Base-by-base conservation (phyloP, 2,113 vertebrate genomes). In the Zosterops hypoxanthus region DNA sequence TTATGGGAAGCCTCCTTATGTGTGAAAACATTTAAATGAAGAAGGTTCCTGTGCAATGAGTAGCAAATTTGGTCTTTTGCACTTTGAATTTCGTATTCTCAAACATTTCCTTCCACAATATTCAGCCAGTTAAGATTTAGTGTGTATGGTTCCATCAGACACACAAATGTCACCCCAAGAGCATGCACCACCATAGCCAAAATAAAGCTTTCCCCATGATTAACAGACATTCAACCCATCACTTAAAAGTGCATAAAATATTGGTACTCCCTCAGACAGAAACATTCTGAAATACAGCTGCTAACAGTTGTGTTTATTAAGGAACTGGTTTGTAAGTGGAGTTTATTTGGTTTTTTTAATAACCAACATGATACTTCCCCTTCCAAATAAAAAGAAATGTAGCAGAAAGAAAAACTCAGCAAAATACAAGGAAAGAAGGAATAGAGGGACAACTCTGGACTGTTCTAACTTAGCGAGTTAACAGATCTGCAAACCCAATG, bases 261-360 rank as follows among this genome's bases (percentile, higher is more conserved):
- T 18, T 1, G 2, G 34, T 44, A n/a, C 23, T 59, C 69, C 28
- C 24, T 78, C 24, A 49, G 55, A 47, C 1, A 84, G 28, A 83
- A 88, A 71, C 39, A 78, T 19, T 65, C 64, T 22, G 66, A 77
- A 85, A 88, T 59, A 55, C 26, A 73, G 63, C 39, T 70, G 50
- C 14, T 56, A 90, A 83, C 31, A 50, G 18, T 41, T 52, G 36
- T 50, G 61, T 93, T 93, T 90, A 95, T 94, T 95, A 86, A 90
- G 56, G 75, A 81, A 66, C 21, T 55, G 12, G 6, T 89, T 65
- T 73, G 50, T 39, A 50, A 34, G 44, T 59, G 36, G 53, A 56
- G 31, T 49, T 23, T 39, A 9, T 25, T 12, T 34, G 12, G 15
- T 44, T 55, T 70, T 64, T 77, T 24, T n/a, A 86, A 84, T 72